These are phyloP conservation scores for Chelidonichthys spinosus DNA, from an alignment of 2,797 vertebrate genomes.

Conservation along the genomic window DNA sequence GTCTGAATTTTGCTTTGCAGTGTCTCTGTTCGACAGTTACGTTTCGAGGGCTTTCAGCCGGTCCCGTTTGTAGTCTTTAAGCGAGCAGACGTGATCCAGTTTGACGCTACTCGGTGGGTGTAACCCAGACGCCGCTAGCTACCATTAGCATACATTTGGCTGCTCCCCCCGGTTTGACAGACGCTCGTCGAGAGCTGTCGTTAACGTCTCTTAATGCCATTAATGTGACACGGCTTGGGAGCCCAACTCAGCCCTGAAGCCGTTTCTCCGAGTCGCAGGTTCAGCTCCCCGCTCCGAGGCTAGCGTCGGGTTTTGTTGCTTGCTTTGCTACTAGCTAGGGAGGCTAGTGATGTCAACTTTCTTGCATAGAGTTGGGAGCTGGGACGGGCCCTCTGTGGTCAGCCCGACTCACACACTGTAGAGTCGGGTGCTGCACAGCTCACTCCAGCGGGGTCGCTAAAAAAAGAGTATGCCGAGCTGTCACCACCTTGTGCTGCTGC, in stretches of 20 bases:
- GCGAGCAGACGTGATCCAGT: not conserved
- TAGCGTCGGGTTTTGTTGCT: not conserved
- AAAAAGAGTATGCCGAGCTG: not conserved
- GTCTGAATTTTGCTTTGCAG: not conserved
- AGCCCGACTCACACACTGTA: slow-evolving; percentile 18
- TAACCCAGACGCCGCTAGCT: slow-evolving; percentile 51
- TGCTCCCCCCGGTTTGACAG: not conserved
- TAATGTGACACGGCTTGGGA: too few relatives aligned
- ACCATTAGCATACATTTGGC: slow-evolving; percentile 56
- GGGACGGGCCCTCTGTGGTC: slow-evolving; percentile 26
- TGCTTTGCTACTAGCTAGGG: slow-evolving; percentile 24
- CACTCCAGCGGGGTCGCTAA: not conserved
- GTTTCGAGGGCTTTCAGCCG: accelerated
- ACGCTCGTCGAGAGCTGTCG: not conserved
- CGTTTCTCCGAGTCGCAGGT: not conserved
- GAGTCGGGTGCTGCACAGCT: too few relatives aligned
- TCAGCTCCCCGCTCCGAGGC: not conserved
- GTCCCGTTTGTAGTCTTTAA: not conserved
- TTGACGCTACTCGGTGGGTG: slow-evolving; percentile 42
- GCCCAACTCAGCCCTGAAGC: not conserved
- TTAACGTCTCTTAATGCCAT: not conserved
- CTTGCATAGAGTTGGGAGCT: slow-evolving; percentile 12
- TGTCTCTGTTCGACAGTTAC: not conserved
- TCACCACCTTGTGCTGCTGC: not conserved
- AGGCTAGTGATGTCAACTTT: slow-evolving; percentile 71